Evolutionary conservation across 1,140 invertebrate species (phyloP).

Genomic region (Listronotus oregonensis): DNA sequence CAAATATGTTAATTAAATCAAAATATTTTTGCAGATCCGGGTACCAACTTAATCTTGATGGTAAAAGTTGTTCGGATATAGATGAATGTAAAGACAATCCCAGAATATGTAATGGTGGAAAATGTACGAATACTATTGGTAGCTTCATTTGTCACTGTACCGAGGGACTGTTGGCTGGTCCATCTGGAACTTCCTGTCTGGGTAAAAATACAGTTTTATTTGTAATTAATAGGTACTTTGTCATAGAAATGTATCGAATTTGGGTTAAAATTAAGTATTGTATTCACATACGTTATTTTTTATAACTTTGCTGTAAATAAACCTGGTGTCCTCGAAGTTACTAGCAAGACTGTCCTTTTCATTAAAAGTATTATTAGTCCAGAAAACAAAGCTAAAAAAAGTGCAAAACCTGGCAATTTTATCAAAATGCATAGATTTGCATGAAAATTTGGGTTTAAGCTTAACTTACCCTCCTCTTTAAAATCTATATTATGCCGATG

Average conservation of each 20-base stretch:
- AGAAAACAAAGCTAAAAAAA: too few species aligned
- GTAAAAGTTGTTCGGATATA: conserved; percentile 65
- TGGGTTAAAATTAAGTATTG: too few species aligned
- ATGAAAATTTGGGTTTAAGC: too few species aligned
- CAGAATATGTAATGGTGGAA: conserved; percentile 82
- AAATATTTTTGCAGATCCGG: conserved; percentile 53
- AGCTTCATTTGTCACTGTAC: conserved; percentile 79
- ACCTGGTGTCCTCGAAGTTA: too few species aligned
- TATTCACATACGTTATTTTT: too few species aligned
- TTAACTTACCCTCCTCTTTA: too few species aligned
- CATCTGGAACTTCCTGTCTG: conserved; percentile 68
- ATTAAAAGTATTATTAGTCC: too few species aligned
- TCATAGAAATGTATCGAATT: not conserved
- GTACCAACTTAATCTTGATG: conserved; percentile 65
- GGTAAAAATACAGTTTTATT: conserved; percentile 42
- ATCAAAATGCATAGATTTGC: too few species aligned
- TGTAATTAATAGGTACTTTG: not conserved
- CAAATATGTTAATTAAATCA: conserved; percentile 4
- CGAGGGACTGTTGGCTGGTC: conserved; percentile 71
- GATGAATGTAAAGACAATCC: conserved; percentile 81
- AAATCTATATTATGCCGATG: too few species aligned
- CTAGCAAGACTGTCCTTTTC: too few species aligned
- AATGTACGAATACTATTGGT: conserved; percentile 79
- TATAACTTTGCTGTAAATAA: too few species aligned
- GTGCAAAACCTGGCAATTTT: too few species aligned